Percentiles rank a stretch among this genome's conserved stretches.
These are phyloP conservation scores for Micromesistius poutassou DNA, from an alignment of 2,797 vertebrate genomes.

Conservation along the genomic window DNA sequence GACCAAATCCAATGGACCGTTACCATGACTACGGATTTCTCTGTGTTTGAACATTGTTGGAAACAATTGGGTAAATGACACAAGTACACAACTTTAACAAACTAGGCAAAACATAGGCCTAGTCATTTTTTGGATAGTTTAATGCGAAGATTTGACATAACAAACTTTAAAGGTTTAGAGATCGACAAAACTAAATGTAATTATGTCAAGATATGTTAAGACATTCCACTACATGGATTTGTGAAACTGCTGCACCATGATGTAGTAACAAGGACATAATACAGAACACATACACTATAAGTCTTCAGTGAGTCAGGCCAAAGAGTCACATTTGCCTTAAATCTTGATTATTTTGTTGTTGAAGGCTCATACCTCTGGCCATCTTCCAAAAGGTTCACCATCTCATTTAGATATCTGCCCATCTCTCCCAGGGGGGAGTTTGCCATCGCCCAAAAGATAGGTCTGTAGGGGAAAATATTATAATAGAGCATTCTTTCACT, in stretches of 20 bases:
- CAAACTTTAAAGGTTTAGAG: too few species aligned
- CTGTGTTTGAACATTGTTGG: too few species aligned
- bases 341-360: not conserved
- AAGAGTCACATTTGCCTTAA: not conserved
- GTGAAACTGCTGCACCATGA: not conserved
- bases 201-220: too few species aligned
- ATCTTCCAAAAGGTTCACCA: not conserved
- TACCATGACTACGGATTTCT: too few species aligned
- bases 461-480: not conserved
- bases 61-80: too few species aligned
- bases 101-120: too few species aligned
- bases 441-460: not conserved
- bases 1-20: too few species aligned
- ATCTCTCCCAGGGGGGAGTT: not conserved
- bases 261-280: not conserved
- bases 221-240: not conserved
- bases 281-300: not conserved
- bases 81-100: too few species aligned
- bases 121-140: too few species aligned
- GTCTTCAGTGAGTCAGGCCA: not conserved
- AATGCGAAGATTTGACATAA: too few species aligned
- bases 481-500: not conserved
- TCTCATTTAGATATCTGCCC: conserved; percentile 3
- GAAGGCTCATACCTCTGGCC: not conserved
- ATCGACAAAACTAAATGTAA: too few species aligned